These are phyloP conservation scores for Steinernema feltiae DNA, from an alignment of 1,140 invertebrate species.

Conservation along the genomic window DNA sequence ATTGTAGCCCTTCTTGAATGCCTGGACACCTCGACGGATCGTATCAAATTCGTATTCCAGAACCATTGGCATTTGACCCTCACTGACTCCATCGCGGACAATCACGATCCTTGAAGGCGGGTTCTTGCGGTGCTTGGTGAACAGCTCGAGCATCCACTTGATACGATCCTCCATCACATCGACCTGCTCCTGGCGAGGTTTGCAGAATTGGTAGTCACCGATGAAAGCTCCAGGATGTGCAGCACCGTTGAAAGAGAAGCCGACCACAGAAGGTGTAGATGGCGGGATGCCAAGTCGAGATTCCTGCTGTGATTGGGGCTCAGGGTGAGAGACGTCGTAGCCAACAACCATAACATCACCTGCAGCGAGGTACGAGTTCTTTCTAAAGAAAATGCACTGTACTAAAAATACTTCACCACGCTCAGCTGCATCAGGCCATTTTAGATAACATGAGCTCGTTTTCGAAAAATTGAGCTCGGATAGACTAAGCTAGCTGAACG, in stretches of 20 bases:
- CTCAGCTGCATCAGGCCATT: no score
- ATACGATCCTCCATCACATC: constrained; percentile 23
- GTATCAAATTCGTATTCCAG: constrained; percentile 29
- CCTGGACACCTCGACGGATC: constrained; percentile 23
- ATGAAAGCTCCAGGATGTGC: constrained; percentile 28
- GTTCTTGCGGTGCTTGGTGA: neutral
- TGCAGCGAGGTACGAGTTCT: constrained; percentile 17
- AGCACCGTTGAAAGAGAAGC: constrained; percentile 36
- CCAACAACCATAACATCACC: constrained; percentile 34
- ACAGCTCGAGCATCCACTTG: constrained; percentile 35
- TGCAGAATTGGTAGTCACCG: constrained; percentile 35
- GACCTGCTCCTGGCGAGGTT: constrained; percentile 22
- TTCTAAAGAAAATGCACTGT: constrained; percentile 18
- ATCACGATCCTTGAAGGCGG: constrained; percentile 27
- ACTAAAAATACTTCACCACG: neutral
- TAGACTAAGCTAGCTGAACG: no score
- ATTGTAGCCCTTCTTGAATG: constrained; percentile 12
- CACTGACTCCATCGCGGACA: constrained; percentile 29
- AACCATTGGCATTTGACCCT: constrained; percentile 31
- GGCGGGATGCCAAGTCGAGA: neutral
- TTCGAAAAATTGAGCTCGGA: no score
- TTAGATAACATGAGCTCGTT: no score
- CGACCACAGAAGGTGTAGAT: constrained; percentile 19
- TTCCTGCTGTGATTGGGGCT: constrained; percentile 5
- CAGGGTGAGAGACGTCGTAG: constrained; percentile 40